Conservation (phyloP, 2,797 vertebrate genomes). For the Helicolenus hilgendorfi region DNA sequence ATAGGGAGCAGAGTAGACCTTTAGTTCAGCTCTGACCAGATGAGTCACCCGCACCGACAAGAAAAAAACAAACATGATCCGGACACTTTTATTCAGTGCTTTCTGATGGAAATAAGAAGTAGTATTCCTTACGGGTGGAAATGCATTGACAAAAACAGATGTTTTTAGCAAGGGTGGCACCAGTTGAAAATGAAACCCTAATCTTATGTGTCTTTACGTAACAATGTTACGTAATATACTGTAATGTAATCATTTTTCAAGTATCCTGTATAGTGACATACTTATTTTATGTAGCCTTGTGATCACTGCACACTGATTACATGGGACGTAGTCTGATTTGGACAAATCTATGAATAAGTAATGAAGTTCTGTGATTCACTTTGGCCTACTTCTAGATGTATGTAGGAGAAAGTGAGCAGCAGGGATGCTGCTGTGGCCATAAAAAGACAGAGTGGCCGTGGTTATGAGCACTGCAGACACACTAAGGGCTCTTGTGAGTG, state of each 20-base stretch:
- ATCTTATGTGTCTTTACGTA: neutral
- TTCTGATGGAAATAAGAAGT: slow-evolving; percentile 18
- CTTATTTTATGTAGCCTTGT: slow-evolving; percentile 24
- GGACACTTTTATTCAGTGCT: slow-evolving; percentile 32
- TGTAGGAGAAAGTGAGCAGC: slow-evolving; percentile 36
- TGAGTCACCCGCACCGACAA: slow-evolving; percentile 70
- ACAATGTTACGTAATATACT: neutral
- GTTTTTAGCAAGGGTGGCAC: neutral
- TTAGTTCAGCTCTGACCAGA: slow-evolving; percentile 76
- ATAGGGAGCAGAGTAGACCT: slow-evolving; percentile 69
- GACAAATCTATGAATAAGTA: slow-evolving; percentile 75
- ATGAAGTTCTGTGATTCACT: slow-evolving; percentile 64
- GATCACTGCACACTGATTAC: slow-evolving; percentile 49
- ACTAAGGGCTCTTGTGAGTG: slow-evolving; percentile 73
- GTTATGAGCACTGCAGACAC: slow-evolving; percentile 58
- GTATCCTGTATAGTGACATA: neutral
- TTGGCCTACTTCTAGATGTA: slow-evolving; percentile 65
- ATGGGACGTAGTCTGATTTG: slow-evolving; percentile 47
- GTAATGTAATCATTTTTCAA: neutral
- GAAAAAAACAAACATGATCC: slow-evolving; percentile 53
- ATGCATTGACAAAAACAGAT: neutral
- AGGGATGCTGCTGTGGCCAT: slow-evolving; percentile 36
- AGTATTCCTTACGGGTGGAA: neutral
- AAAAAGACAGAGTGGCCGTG: slow-evolving; percentile 47
- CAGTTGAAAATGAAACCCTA: neutral